Base-by-base conservation (phyloP, 2,888 invertebrate species). In the Malthinus flaveolus region DNA sequence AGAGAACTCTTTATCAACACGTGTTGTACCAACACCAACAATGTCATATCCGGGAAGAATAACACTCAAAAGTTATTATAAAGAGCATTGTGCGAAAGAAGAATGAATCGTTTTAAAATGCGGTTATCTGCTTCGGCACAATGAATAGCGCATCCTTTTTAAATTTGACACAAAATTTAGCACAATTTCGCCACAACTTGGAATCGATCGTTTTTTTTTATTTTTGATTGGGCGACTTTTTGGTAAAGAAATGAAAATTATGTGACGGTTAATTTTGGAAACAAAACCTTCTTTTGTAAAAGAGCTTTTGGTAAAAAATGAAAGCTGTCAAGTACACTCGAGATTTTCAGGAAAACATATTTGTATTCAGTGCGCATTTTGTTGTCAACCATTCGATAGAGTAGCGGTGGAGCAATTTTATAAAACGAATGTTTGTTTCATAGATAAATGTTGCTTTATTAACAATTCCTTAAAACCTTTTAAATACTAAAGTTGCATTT, bases 1-100 rank as follows among this genome's bases (percentile, higher is more conserved):
- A 45, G 23, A 23, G 23, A 37, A 52, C 52, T 44, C 31, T 52
- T 52, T 52, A 52, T 52, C 52, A 52, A 52, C 52, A 52, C 46
- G 36, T 36, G 36, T 52, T 36, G 36, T 52, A 52, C 44, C 52
- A 44, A 45, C 52, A 52, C 31, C 35, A 36, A 37, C 49, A 49
- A 37, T 49, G 49, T 52, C 52, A 12, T 45, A 52, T 35, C 45
- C 35, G 52, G n/a, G n/a, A 45, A 46, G 34, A 23, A 45, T 32
- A 49, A 49, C 49, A 32, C 36, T 37, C 32, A 31, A 32, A 37
- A 49, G 49, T 52, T 52, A 52, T 52, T 52, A 37, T 32, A 36
- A 52, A 52, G 13, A 32, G 10, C 52, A 45, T 36, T 45, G 13
- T n/a, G 23, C 7, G 3, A 32, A 31, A 46, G 44, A 52, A 45